Evolutionary conservation across 53 echinoderm and acorn worm genomes (phyloP).

Genomic region (Zoroaster sp.): DNA sequence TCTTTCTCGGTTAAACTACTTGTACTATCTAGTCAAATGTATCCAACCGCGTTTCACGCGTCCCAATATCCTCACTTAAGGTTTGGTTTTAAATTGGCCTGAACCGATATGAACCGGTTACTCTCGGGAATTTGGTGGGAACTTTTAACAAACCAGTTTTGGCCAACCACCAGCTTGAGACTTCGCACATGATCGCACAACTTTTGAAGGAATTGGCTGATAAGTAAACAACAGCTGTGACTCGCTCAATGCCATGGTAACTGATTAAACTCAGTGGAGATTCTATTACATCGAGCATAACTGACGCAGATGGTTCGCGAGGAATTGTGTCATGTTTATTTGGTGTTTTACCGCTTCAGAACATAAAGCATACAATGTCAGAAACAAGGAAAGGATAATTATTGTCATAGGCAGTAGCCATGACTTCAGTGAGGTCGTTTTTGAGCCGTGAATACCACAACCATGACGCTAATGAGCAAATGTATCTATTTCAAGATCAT

Average conservation of each 20-base stretch:
- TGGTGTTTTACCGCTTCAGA: slow-evolving; percentile 20
- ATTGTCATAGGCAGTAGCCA: too few species aligned
- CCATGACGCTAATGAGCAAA: background rate
- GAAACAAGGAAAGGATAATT: background rate
- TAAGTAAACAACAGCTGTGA: background rate
- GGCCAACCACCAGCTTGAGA: slow-evolving; percentile 16
- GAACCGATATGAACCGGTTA: background rate
- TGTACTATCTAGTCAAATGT: slow-evolving; percentile 7
- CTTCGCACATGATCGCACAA: slow-evolving; percentile 30
- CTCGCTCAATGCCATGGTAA: slow-evolving; percentile 22
- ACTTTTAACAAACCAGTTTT: slow-evolving; percentile 19
- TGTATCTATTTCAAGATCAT: background rate
- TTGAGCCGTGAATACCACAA: background rate
- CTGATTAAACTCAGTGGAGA: background rate
- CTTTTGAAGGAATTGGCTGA: background rate
- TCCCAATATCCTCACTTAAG: slow-evolving; percentile 7
- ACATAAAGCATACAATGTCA: background rate
- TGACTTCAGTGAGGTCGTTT: too few species aligned
- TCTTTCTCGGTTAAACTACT: background rate
- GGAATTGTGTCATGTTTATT: background rate
- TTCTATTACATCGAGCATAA: background rate
- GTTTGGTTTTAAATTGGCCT: background rate
- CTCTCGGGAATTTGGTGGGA: background rate
- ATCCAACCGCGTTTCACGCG: slow-evolving; percentile 48
- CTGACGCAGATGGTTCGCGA: slow-evolving; percentile 24